Evolutionary conservation across 2,113 vertebrate species (phyloP).

Genomic region (Microtus pennsylvanicus): DNA sequence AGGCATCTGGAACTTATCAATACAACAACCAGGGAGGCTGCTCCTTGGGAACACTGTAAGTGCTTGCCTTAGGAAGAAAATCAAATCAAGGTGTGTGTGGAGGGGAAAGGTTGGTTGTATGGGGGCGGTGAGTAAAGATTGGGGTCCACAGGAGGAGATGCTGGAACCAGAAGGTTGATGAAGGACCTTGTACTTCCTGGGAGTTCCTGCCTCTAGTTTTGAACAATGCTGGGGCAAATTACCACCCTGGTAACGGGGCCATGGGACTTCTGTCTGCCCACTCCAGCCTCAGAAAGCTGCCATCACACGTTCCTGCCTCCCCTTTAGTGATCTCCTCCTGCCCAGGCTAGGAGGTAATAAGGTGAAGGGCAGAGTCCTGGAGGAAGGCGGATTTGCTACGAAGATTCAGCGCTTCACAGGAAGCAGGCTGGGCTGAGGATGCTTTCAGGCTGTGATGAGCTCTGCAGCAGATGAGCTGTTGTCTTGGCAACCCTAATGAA

Average conservation of each 20-base stretch:
- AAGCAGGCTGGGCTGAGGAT: constrained; percentile 81
- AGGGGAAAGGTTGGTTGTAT: constrained; percentile 35
- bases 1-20: constrained; percentile 51
- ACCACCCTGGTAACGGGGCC: background rate
- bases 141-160: background rate
- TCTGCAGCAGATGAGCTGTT: constrained; percentile 87
- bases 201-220: background rate
- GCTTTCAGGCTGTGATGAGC: constrained; percentile 86
- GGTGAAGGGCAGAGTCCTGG: constrained; percentile 27
- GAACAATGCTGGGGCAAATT: background rate
- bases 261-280: background rate
- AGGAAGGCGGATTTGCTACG: constrained; percentile 82
- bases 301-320: background rate
- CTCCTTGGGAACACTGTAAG: constrained; percentile 8
- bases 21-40: background rate
- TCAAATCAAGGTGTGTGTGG: constrained; percentile 50
- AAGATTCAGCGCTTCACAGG: constrained; percentile 80
- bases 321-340: constrained; percentile 71
- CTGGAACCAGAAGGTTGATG: too few relatives aligned
- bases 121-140: background rate
- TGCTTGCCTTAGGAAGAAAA: constrained; percentile 50
- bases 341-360: constrained; percentile 32
- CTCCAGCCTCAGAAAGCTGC: background rate
- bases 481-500: constrained; percentile 87
- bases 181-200: background rate